Conservation (phyloP, 1,140 invertebrate genomes). For the Archegozetes longisetosus region DNA sequence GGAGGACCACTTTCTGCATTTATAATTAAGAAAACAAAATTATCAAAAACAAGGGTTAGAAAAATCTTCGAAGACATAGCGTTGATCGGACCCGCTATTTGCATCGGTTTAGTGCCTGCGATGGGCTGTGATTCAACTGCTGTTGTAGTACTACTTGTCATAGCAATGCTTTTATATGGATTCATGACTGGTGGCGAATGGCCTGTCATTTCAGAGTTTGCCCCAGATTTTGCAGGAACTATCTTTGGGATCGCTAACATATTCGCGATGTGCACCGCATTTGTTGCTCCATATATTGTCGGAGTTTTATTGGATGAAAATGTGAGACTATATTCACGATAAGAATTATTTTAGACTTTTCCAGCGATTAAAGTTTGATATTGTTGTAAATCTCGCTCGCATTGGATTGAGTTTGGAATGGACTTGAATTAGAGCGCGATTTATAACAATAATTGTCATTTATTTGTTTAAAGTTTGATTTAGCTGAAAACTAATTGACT, state of each 20-base stretch:
- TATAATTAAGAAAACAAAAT: constrained; percentile 1
- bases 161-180: constrained; percentile 18
- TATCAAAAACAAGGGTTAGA: constrained; percentile 11
- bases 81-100: constrained; percentile 16
- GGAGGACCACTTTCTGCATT: constrained; percentile 12
- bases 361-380: constrained; percentile 3
- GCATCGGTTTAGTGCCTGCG: constrained; percentile 18
- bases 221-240: constrained; percentile 55
- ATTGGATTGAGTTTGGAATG: too few species aligned
- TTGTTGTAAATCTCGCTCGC: too few species aligned
- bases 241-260: constrained; percentile 27
- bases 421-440: too few species aligned
- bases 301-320: neutral
- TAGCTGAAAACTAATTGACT: too few species aligned
- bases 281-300: constrained; percentile 1
- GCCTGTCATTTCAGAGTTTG: constrained; percentile 40
- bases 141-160: constrained; percentile 17
- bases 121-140: constrained; percentile 16
- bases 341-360: neutral
- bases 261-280: neutral
- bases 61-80: constrained; percentile 16
- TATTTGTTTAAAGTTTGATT: too few species aligned
- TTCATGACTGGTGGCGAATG: constrained; percentile 20
- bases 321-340: constrained; percentile 6
- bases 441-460: too few species aligned